Percentiles rank a stretch among this genome's conserved stretches.
phyloP scores from a whole-genome alignment of 2,888 invertebrate genomes.

The Platycheirus albimanus region DNA sequence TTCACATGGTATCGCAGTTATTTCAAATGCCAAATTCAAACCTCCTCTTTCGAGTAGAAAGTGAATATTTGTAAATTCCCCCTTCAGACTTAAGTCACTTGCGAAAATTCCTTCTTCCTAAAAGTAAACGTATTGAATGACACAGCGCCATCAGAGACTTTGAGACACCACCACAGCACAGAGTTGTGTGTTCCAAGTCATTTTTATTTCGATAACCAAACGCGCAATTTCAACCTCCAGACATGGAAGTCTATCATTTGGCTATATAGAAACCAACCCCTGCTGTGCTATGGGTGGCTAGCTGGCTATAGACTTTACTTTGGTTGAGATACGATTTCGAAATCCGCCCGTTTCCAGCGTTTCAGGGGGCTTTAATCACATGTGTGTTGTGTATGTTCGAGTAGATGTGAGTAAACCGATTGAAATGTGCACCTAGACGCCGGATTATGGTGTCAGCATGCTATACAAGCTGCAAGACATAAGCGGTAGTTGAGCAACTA shows the following conservation, averaged over 20 bases:
- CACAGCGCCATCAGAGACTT: conserved; percentile 12
- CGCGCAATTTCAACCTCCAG: conserved; percentile 51
- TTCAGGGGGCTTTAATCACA: conserved; percentile 15
- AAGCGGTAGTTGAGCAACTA: conserved; percentile 52
- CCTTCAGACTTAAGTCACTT: conserved; percentile 3
- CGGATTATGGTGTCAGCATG: conserved; percentile 50
- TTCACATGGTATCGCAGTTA: background rate
- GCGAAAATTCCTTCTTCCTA: conserved; percentile 31
- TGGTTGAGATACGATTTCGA: conserved; percentile 50
- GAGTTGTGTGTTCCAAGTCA: conserved; percentile 1
- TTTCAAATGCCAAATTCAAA: background rate
- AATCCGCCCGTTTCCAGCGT: conserved; percentile 40
- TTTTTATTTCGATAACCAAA: conserved; percentile 5
- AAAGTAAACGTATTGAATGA: conserved; percentile 59
- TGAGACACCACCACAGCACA: background rate
- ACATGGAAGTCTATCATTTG: conserved; percentile 55
- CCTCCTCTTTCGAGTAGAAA: conserved; percentile 45
- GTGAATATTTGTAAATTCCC: conserved; percentile 46
- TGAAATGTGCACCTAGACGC: conserved; percentile 71
- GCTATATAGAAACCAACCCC: conserved; percentile 52
- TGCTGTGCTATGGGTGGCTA: conserved; percentile 51
- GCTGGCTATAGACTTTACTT: background rate
- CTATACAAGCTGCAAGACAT: conserved; percentile 22
- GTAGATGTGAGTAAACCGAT: conserved; percentile 53
- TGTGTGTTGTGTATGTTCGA: conserved; percentile 9